Evolutionary conservation across 2,797 vertebrate species (phyloP), one percentile per base, ranked within the genome.

Genomic region (Mormyrus hasselquistii): DNA sequence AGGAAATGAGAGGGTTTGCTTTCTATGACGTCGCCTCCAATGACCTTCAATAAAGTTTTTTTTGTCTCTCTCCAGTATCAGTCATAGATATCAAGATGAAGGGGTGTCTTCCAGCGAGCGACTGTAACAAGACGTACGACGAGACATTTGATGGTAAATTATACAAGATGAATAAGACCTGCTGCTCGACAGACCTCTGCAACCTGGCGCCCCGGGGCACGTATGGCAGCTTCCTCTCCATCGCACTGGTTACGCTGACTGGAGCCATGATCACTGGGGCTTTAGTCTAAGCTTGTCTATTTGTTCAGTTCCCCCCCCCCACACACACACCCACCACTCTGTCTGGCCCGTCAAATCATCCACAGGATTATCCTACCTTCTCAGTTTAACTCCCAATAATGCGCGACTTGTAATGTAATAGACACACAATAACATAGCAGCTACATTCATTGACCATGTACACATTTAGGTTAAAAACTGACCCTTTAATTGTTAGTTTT

Each of bases 81-180:
- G 0, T 34, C 10, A 1, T 69, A 1, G 4, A 4, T 12, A 0
- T 94, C 44, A 95, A 94, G 90, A 93, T 53, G 22, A 62, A 94
- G 90, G 95, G 95, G 4, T 96, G 95, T 87, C 92, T 84, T 3
- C 91, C 86, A 79, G 88, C 85, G 19, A 91, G 92, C 22, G 90
- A 93, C 69, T 95, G 95, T 0, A 55, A 89, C n/a, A n/a, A n/a
- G n/a, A n/a, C n/a, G n/a, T n/a, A n/a, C n/a, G n/a, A n/a, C n/a
- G n/a, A n/a, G n/a, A n/a, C n/a, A n/a, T n/a, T n/a, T n/a, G n/a
- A n/a, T n/a, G n/a, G n/a, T n/a, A n/a, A n/a, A n/a, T n/a, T n/a
- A n/a, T n/a, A n/a, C n/a, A n/a, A 89, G 49, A 93, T 95, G 94
- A 96, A 92, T 88, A 95, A 93, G 91, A 90, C 93, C 90, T 95